Evolutionary conservation across 2,797 vertebrate genomes (phyloP).

Genomic region (Diceros bicornis): DNA sequence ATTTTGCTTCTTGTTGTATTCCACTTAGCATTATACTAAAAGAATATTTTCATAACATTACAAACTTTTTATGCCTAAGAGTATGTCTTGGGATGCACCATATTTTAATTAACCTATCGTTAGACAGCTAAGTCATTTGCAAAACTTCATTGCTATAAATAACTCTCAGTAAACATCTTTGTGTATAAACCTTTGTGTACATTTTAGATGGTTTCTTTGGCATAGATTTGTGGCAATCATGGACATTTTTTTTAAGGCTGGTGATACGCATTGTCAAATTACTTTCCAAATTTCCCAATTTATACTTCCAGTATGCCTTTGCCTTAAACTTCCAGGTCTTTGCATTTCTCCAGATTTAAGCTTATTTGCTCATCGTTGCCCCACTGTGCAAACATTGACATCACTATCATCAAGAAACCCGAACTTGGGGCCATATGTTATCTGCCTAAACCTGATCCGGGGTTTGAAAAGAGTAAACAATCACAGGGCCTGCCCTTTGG

Average conservation of each 20-base stretch:
- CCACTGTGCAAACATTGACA: not conserved
- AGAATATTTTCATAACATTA: constrained; percentile 44
- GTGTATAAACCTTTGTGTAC: not conserved
- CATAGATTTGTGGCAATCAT: constrained; percentile 4
- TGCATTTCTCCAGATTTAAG: constrained; percentile 9
- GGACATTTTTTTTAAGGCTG: not conserved
- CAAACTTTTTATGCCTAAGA: constrained; percentile 34
- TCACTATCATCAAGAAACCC: not conserved
- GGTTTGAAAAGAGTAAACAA: not conserved
- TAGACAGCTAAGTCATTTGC: constrained; percentile 50
- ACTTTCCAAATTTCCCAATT: constrained; percentile 34
- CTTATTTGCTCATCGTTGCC: constrained; percentile 12
- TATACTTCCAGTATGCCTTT: not conserved
- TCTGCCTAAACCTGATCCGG: not conserved
- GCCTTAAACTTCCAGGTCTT: constrained; percentile 33
- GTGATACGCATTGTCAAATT: not conserved
- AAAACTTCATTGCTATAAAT: constrained; percentile 38
- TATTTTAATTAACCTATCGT: constrained; percentile 47
- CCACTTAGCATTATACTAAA: not conserved
- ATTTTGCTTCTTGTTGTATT: constrained; percentile 56
- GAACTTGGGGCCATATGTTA: not conserved
- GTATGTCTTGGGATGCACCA: not conserved
- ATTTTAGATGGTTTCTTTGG: constrained; percentile 29
- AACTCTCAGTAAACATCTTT: constrained; percentile 7
- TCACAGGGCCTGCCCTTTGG: not conserved